These are phyloP conservation scores for Serrognathus titanus DNA, from an alignment of 2,888 invertebrate species.

Conservation along the genomic window DNA sequence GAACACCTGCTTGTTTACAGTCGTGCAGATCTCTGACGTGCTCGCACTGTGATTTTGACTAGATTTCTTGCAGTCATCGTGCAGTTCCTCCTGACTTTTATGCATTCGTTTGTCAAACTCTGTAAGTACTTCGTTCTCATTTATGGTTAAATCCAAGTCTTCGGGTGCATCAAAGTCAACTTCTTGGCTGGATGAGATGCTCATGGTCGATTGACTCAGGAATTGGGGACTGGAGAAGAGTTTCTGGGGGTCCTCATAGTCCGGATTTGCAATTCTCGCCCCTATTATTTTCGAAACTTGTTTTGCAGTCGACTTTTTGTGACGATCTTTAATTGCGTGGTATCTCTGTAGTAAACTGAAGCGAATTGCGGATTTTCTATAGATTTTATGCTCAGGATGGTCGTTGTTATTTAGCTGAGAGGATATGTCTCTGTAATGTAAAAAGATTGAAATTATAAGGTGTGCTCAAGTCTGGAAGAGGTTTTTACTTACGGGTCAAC, in stretches of 20 bases:
- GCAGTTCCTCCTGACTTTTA: conserved; percentile 29
- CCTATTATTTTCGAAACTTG: conserved; percentile 81
- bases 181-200: conserved; percentile 23
- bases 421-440: conserved; percentile 14
- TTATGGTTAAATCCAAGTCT: conserved; percentile 41
- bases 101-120: conserved; percentile 41
- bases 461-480: neutral
- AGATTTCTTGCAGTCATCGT: conserved; percentile 16
- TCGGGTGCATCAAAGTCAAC: conserved; percentile 57
- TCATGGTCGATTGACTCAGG: conserved; percentile 23
- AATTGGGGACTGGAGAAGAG: conserved; percentile 46
- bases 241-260: conserved; percentile 79
- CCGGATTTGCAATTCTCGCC: conserved; percentile 82
- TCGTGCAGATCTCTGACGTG: conserved; percentile 3
- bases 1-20: conserved; percentile 2
- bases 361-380: conserved; percentile 61
- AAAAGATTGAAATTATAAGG: neutral
- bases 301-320: conserved; percentile 60
- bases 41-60: conserved; percentile 18
- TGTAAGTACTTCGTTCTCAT: conserved; percentile 45
- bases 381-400: conserved; percentile 79
- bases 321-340: conserved; percentile 45
- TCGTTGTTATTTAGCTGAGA: conserved; percentile 37
- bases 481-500: conserved; percentile 2
- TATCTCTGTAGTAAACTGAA: conserved; percentile 59